A percentile compares a stretch with the other conserved stretches of the same genome.
phyloP scores from a whole-genome alignment of 2,797 vertebrate genomes.

The Mormyrus proboscirostris region DNA sequence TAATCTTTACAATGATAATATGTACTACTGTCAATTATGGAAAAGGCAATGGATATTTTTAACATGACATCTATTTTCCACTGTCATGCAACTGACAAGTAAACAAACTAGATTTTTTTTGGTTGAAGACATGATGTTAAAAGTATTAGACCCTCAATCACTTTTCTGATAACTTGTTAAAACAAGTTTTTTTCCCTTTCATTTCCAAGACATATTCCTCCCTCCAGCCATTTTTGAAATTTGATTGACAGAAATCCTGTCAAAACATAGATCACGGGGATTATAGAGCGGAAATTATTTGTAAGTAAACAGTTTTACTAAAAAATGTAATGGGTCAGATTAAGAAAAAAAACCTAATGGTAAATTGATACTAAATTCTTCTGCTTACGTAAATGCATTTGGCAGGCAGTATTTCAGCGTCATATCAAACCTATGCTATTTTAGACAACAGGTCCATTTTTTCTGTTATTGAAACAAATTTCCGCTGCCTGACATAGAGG shows the following conservation, averaged over 20 bases:
- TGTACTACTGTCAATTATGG: background rate
- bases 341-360: background rate
- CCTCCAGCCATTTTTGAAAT: constrained; percentile 34
- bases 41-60: background rate
- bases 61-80: constrained; percentile 35
- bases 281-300: constrained; percentile 9
- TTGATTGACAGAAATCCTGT: constrained; percentile 17
- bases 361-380: background rate
- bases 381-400: background rate
- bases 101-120: constrained; percentile 14
- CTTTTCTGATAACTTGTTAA: constrained; percentile 35
- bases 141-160: constrained; percentile 29
- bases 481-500: background rate
- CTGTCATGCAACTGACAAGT: constrained; percentile 37
- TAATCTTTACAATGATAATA: background rate
- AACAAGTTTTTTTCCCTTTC: constrained; percentile 37
- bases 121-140: constrained; percentile 33
- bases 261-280: constrained; percentile 26
- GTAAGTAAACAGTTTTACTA: background rate
- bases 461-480: background rate
- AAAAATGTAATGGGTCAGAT: background rate
- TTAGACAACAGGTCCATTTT: background rate
- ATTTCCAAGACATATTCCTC: constrained; percentile 35
- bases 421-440: background rate
- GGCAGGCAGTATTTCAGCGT: background rate